Base-by-base conservation (phyloP, 1,140 invertebrate species). In the Eumaeus atala region DNA sequence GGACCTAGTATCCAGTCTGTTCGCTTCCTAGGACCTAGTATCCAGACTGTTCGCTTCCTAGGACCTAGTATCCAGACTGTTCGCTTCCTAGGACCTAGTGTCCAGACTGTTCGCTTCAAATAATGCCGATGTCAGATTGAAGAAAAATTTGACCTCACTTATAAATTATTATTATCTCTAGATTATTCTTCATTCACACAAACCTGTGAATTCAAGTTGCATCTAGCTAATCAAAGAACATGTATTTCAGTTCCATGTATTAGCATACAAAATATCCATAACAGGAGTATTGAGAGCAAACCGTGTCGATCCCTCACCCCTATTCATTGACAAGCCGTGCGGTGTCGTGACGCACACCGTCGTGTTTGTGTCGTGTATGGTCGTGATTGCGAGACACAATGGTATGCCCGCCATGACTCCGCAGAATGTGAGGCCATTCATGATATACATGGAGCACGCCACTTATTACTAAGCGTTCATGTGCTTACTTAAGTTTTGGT, bases 301-400 rank as follows among this genome's bases (percentile, higher is more conserved):
- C 59, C 63, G 58, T 61, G 63, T 66, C 70, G 81, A 82, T 82
- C 81, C 80, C 62, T 84, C 77, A 83, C 76, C 83, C 70, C 61
- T n/a, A n/a, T n/a, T 81, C 79, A 84, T 84, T 84, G 70, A 84
- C 77, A 84, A 84, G 83, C 78, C 82, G 73, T 62, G 64, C n/a
- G n/a, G n/a, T 77, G 77, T 73, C 75, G 71, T 74, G 74, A 66
- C 68, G 69, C 57, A 66, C 58, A 53, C 58, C 50, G 62, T 56
- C 63, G 63, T 75, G 73, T 78, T 66, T 62, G 67, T 74, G 71
- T 77, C 75, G 70, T 70, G 66, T 66, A 62, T 14, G 42, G 61
- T 62, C 71, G 71, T 83, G 77, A 74, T 74, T 74, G 60, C 61
- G 60, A 71, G 69, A 69, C 79, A 86, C 83, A 83, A 86, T 86